Evolutionary conservation across 2,113 vertebrate species (phyloP).

Genomic region (Sander vitreus): DNA sequence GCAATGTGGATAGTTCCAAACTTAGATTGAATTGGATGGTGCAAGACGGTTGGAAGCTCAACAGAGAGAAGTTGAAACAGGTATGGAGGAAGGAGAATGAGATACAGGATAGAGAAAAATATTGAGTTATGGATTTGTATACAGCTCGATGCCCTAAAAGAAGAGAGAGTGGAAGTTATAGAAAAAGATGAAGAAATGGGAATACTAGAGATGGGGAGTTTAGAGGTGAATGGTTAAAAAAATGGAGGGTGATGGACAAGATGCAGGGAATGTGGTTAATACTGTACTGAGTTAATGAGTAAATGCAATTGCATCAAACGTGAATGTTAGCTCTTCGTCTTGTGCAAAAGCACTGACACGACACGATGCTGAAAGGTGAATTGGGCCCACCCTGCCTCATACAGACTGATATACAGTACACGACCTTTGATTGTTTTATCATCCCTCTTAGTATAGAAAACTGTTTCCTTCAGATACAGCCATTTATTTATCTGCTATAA

Average conservation of each 20-base stretch:
- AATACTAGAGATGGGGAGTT: neutral
- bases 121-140: neutral
- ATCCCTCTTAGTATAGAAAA: neutral
- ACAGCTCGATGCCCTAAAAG: neutral
- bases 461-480: neutral
- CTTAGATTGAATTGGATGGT: neutral
- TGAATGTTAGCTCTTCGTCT: neutral
- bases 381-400: neutral
- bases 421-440: conserved; percentile 3
- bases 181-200: neutral
- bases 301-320: neutral
- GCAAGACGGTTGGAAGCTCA: neutral
- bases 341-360: neutral
- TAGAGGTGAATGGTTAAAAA: neutral
- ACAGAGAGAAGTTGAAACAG: neutral
- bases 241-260: neutral
- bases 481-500: neutral
- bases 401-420: conserved; percentile 10
- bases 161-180: neutral
- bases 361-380: conserved; percentile 1
- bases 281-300: neutral
- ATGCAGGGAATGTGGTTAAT: neutral
- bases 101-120: neutral
- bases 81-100: neutral
- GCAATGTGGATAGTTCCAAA: neutral